phyloP scores from a whole-genome alignment of 2,113 vertebrate genomes.

The Strix uralensis region DNA sequence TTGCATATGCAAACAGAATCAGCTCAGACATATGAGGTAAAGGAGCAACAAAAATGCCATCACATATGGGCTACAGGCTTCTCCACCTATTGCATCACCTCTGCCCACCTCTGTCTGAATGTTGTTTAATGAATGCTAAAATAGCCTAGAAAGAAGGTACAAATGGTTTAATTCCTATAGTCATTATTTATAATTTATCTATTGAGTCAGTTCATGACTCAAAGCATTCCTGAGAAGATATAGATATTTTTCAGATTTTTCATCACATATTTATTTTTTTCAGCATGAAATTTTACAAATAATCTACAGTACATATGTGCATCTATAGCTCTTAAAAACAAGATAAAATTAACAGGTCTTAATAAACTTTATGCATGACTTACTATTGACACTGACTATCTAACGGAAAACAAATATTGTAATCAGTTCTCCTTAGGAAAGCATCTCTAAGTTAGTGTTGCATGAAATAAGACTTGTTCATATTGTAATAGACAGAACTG shows the following conservation, averaged over 20 bases:
- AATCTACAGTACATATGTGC: background rate
- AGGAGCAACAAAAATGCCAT: background rate
- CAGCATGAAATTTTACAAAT: background rate
- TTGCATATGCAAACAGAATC: background rate
- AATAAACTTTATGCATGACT: background rate
- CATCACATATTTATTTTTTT: background rate
- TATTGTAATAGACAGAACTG: background rate
- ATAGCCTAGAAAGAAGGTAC: background rate
- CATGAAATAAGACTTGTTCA: conserved; percentile 30
- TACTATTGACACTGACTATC: background rate
- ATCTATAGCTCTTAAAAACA: background rate
- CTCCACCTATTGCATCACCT: background rate
- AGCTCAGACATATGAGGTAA: background rate
- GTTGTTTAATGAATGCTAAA: conserved; percentile 2
- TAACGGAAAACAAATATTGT: conserved; percentile 41
- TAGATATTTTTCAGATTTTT: background rate
- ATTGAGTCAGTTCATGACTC: background rate
- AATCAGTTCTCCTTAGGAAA: conserved; percentile 24
- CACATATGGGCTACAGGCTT: background rate
- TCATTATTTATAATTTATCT: background rate
- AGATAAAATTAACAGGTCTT: conserved; percentile 7
- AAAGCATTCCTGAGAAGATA: background rate
- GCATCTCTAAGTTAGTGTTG: background rate
- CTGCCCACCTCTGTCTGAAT: background rate
- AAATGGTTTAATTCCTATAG: background rate